Evolutionary conservation across 2,113 vertebrate species (phyloP).

Genomic region (Orientallactaga bullata): DNA sequence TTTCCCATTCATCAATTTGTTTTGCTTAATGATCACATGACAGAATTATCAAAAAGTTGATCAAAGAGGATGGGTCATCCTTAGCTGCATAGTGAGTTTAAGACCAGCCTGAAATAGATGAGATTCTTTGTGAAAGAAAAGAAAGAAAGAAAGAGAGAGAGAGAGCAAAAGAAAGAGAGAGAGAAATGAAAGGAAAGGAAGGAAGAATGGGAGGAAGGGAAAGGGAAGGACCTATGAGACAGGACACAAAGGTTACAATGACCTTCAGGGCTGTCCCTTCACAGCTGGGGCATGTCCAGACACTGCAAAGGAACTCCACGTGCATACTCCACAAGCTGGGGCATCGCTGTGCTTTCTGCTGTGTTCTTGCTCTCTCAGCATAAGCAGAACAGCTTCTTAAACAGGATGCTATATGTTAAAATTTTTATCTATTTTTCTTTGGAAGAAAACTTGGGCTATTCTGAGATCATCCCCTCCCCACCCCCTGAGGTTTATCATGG

Average conservation of each 20-base stretch:
- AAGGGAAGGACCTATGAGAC: rapidly evolving
- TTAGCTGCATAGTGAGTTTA: background rate
- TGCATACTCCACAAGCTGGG: too few relatives aligned
- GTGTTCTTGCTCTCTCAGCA: background rate
- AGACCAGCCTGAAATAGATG: background rate
- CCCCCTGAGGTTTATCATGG: background rate
- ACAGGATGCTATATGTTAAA: background rate
- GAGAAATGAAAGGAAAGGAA: background rate
- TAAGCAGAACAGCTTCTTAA: background rate
- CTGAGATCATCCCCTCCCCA: background rate
- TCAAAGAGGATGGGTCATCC: background rate
- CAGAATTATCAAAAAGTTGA: background rate
- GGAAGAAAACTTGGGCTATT: background rate
- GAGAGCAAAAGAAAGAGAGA: too few relatives aligned
- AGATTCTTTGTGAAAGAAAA: too few relatives aligned
- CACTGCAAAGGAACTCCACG: too few relatives aligned
- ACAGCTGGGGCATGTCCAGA: background rate
- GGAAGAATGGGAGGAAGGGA: too few relatives aligned
- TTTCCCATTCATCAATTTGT: background rate
- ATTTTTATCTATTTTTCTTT: background rate
- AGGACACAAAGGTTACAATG: too few relatives aligned
- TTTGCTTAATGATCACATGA: background rate
- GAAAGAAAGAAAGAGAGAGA: background rate
- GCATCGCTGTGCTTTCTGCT: background rate
- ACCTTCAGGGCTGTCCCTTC: background rate